A percentile compares a stretch with the other conserved stretches of the same genome.
These are phyloP conservation scores for Ramphastos sulfuratus DNA, from an alignment of 2,113 vertebrate species.

Conservation along the genomic window DNA sequence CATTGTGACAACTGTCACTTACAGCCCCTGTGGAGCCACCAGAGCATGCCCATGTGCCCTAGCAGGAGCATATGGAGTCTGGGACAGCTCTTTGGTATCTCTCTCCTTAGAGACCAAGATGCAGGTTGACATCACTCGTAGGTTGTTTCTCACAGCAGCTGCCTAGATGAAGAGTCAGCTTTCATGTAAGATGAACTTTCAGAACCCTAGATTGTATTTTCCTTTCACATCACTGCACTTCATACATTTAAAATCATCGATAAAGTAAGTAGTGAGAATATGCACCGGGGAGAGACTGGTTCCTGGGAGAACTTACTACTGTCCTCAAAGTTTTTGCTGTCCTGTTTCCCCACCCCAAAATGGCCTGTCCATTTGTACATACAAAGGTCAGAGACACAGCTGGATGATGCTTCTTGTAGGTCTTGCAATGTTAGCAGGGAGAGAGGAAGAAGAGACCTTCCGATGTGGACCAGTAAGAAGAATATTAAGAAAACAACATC, in stretches of 20 bases:
- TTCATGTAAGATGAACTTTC: neutral
- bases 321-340: neutral
- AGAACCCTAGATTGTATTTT: neutral
- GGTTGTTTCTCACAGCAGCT: neutral
- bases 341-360: neutral
- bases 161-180: neutral
- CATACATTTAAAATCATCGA: neutral
- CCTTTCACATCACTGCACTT: neutral
- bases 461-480: neutral
- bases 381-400: neutral
- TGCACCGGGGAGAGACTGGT: neutral
- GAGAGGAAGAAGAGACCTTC: neutral
- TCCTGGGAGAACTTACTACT: neutral
- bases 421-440: neutral
- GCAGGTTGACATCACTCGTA: neutral
- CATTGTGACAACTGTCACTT: neutral
- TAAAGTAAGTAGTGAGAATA: rapidly evolving
- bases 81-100: neutral
- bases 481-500: neutral
- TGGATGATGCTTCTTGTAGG: neutral
- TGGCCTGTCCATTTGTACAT: neutral
- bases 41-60: neutral
- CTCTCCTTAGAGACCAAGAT: neutral
- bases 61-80: neutral
- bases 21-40: neutral